Evolutionary conservation across 2,888 invertebrate species (phyloP).

Genomic region (Gasteruption jaculator): DNA sequence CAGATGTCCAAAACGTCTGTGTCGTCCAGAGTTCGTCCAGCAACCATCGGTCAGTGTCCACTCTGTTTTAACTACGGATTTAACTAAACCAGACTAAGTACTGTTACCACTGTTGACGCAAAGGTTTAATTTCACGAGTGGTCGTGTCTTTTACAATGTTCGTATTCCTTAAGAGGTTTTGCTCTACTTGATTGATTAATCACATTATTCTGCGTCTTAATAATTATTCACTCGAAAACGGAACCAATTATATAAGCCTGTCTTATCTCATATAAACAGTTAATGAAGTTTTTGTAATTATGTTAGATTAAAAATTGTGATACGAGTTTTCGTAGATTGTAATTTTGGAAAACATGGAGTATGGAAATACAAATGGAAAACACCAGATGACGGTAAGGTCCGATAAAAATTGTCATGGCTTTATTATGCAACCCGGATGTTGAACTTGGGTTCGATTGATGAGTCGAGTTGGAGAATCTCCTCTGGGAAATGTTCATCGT

Average conservation of each 20-base stretch:
- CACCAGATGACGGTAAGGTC: conserved; percentile 13
- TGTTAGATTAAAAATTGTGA: too few relatives aligned
- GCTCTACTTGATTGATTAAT: conserved; percentile 36
- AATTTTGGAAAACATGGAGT: too few relatives aligned
- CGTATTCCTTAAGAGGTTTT: conserved; percentile 10
- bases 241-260: too few relatives aligned
- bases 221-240: too few relatives aligned
- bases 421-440: conserved; percentile 44
- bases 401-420: conserved; percentile 41
- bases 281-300: too few relatives aligned
- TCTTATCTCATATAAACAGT: too few relatives aligned
- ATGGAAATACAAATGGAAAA: too few relatives aligned
- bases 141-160: conserved; percentile 23
- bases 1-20: conserved; percentile 36
- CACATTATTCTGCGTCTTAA: too few relatives aligned
- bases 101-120: conserved; percentile 29
- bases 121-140: too few relatives aligned
- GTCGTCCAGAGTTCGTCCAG: conserved; percentile 26
- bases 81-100: conserved; percentile 32
- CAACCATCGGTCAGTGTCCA: conserved; percentile 45
- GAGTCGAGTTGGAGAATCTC: conserved; percentile 39
- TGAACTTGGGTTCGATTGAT: conserved; percentile 38
- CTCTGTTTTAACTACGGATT: conserved; percentile 45
- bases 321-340: too few relatives aligned
- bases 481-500: conserved; percentile 47